These are phyloP conservation scores for Laodelphax striatellus DNA, from an alignment of 1,140 invertebrate genomes.

Conservation along the genomic window DNA sequence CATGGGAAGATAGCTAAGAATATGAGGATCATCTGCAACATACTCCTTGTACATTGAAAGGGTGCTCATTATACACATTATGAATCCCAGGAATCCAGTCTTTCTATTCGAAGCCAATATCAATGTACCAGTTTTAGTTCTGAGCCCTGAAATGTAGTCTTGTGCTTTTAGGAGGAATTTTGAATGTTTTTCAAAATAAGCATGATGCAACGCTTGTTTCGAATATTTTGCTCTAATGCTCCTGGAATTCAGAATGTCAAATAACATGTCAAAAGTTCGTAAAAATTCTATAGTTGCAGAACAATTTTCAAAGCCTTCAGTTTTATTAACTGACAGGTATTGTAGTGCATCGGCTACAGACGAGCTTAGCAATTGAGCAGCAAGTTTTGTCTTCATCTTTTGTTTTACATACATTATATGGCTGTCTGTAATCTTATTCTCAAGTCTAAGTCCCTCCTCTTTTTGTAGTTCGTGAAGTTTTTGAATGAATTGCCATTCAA, in stretches of 20 bases:
- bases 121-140: neutral
- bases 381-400: constrained; percentile 29
- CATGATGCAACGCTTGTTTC: constrained; percentile 3
- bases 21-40: neutral
- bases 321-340: constrained; percentile 12
- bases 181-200: neutral
- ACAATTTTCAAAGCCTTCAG: neutral
- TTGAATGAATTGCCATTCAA: constrained; percentile 25
- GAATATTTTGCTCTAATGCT: constrained; percentile 4
- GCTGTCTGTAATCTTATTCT: constrained; percentile 23
- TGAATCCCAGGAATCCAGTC: constrained; percentile 3
- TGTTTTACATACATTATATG: constrained; percentile 24
- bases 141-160: neutral
- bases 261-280: neutral
- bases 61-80: constrained; percentile 4
- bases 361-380: constrained; percentile 26
- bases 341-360: constrained; percentile 22
- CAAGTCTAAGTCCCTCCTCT: constrained; percentile 22
- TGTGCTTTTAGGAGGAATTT: neutral
- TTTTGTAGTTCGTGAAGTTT: constrained; percentile 23
- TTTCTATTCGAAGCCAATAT: neutral
- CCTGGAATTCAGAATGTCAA: constrained; percentile 7
- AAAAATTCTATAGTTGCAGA: constrained; percentile 3
- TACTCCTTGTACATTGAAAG: constrained; percentile 3
- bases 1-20: constrained; percentile 10